A percentile compares a stretch with the other conserved stretches of the same genome.
These are phyloP conservation scores for Podarcis siculus DNA, from an alignment of 2,797 vertebrate species.

Conservation along the genomic window DNA sequence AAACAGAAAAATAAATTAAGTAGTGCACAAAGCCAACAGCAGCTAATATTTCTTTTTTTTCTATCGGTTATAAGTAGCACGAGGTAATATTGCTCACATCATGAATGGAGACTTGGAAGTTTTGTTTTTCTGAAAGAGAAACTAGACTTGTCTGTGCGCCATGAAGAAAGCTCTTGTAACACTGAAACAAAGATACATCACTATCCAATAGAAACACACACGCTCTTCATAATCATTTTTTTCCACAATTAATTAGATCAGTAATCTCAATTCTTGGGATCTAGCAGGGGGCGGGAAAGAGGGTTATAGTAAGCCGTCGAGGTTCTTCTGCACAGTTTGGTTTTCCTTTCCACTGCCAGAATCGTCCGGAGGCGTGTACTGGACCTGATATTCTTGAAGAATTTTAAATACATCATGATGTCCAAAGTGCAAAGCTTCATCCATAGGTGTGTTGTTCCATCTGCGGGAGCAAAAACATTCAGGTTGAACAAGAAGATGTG, in stretches of 20 bases:
- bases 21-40: slow-evolving; percentile 75
- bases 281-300: slow-evolving; percentile 42
- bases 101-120: slow-evolving; percentile 76
- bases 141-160: slow-evolving; percentile 78
- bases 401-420: slow-evolving; percentile 97
- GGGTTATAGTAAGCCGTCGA: slow-evolving; percentile 92
- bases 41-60: slow-evolving; percentile 67
- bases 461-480: slow-evolving; percentile 70
- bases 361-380: slow-evolving; percentile 88
- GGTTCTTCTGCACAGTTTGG: slow-evolving; percentile 89
- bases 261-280: slow-evolving; percentile 68
- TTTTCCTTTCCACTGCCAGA: slow-evolving; percentile 80
- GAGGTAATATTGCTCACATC: slow-evolving; percentile 84
- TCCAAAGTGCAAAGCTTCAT: slow-evolving; percentile 96
- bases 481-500: not conserved
- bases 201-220: slow-evolving; percentile 82
- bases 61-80: slow-evolving; percentile 78
- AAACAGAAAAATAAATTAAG: slow-evolving; percentile 73
- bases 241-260: slow-evolving; percentile 77
- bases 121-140: slow-evolving; percentile 73
- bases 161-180: slow-evolving; percentile 77
- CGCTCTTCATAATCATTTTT: slow-evolving; percentile 72
- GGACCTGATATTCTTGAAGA: slow-evolving; percentile 92
- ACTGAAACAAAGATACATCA: slow-evolving; percentile 80
- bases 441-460: slow-evolving; percentile 99